These are phyloP conservation scores for Atta colombica DNA, from an alignment of 1,140 invertebrate species.

Conservation along the genomic window DNA sequence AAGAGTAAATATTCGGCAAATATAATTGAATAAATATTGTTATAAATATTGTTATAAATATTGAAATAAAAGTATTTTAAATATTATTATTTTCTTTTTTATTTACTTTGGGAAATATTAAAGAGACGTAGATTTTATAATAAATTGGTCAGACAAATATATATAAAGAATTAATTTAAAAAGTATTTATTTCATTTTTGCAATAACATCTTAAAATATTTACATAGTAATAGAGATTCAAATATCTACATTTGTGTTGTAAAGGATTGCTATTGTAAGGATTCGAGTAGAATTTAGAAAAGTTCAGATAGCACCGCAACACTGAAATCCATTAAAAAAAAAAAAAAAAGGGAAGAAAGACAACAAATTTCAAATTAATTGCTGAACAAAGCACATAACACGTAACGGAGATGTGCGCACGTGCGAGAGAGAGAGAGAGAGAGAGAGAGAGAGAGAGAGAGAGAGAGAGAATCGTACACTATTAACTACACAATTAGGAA, in stretches of 20 bases:
- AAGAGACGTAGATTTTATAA: neutral
- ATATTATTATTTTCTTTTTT: neutral
- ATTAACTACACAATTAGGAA: constrained; percentile 38
- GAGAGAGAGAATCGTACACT: neutral
- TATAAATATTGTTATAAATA: neutral
- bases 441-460: no score
- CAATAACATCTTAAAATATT: constrained; percentile 54
- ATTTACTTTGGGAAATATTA: neutral
- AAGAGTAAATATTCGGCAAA: neutral
- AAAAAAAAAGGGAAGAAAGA: no score
- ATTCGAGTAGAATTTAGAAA: no score
- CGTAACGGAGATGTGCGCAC: no score
- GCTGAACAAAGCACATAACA: no score
- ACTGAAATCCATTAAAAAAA: no score
- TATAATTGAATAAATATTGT: neutral
- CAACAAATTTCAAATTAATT: no score
- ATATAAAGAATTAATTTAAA: neutral
- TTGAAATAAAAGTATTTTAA: neutral
- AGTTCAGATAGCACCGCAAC: no score
- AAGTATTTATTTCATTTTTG: neutral
- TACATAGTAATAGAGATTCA: neutral
- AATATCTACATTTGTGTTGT: constrained; percentile 23
- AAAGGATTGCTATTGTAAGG: no score
- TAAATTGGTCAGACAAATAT: neutral
- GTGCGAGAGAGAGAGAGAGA: no score